phyloP scores from a whole-genome alignment of 2,113 vertebrate species.

The Nematolebias whitei region DNA sequence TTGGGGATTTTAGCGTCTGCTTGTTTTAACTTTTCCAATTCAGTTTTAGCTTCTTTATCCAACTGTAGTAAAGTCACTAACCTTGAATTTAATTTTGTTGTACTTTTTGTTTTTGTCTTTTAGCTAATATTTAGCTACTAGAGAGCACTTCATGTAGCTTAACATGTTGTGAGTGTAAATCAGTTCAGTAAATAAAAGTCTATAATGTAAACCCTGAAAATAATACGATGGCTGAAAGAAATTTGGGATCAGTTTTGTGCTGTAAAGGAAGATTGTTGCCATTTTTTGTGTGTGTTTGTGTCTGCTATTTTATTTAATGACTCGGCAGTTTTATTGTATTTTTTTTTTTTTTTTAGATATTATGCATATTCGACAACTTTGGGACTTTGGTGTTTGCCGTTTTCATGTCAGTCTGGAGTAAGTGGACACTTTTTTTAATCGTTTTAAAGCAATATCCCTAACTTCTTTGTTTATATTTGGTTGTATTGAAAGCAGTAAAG shows the following conservation, averaged over 20 bases:
- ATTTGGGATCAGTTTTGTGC: no score
- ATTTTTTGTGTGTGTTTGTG: neutral
- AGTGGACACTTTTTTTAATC: constrained; percentile 47
- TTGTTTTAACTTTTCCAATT: no score
- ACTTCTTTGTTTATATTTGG: neutral
- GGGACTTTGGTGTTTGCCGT: constrained; percentile 92
- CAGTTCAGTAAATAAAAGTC: no score
- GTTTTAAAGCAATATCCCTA: neutral
- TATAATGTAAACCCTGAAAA: no score
- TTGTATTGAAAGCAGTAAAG: neutral
- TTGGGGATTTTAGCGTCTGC: no score
- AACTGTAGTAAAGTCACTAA: no score
- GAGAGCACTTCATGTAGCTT: no score
- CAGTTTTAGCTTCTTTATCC: no score
- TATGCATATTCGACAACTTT: constrained; percentile 95
- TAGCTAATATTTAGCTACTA: neutral
- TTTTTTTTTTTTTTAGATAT: constrained; percentile 82
- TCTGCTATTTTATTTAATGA: neutral
- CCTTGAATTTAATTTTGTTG: no score
- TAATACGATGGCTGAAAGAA: no score
- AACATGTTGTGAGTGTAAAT: no score
- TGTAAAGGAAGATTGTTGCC: no score
- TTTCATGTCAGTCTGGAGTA: constrained; percentile 96
- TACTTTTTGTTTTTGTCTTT: neutral
- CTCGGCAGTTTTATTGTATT: constrained; percentile 15